phyloP scores from a whole-genome alignment of 2,797 vertebrate species.

The Neosilurus hyrtlii region DNA sequence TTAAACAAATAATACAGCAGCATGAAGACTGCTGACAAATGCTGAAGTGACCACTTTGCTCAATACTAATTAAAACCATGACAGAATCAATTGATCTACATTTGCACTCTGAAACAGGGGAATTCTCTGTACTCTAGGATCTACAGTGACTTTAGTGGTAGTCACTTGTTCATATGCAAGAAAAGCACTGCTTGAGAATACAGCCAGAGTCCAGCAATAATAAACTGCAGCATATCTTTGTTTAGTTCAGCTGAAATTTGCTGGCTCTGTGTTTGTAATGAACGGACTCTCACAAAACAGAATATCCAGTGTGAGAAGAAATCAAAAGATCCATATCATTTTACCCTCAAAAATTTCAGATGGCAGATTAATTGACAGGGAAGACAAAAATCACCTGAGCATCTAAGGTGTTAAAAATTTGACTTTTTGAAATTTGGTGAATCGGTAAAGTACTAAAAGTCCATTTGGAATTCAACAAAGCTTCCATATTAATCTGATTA shows the following conservation, averaged over 20 bases:
- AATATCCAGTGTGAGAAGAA: conserved; percentile 2
- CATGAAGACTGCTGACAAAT: conserved; percentile 33
- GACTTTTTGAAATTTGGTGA: background rate
- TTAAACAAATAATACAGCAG: conserved; percentile 29
- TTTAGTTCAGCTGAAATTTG: conserved; percentile 25
- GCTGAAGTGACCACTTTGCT: conserved; percentile 32
- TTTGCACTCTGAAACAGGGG: no score
- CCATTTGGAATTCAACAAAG: no score
- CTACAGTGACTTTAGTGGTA: conserved; percentile 25
- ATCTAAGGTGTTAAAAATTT: background rate
- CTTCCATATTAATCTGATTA: no score
- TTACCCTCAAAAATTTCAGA: background rate
- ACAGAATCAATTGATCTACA: conserved; percentile 39
- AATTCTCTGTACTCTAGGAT: conserved; percentile 5
- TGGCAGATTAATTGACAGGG: background rate
- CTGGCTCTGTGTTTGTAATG: conserved; percentile 9
- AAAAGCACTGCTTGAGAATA: conserved; percentile 31
- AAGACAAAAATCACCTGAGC: background rate
- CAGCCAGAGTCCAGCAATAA: conserved; percentile 25
- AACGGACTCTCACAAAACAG: conserved; percentile 6
- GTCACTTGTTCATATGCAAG: conserved; percentile 3
- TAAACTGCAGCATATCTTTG: conserved; percentile 9
- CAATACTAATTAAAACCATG: conserved; percentile 54
- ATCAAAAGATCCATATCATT: background rate
- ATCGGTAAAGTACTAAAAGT: no score